Conservation (phyloP, 2,888 invertebrate genomes). For the Helleia helle region DNA sequence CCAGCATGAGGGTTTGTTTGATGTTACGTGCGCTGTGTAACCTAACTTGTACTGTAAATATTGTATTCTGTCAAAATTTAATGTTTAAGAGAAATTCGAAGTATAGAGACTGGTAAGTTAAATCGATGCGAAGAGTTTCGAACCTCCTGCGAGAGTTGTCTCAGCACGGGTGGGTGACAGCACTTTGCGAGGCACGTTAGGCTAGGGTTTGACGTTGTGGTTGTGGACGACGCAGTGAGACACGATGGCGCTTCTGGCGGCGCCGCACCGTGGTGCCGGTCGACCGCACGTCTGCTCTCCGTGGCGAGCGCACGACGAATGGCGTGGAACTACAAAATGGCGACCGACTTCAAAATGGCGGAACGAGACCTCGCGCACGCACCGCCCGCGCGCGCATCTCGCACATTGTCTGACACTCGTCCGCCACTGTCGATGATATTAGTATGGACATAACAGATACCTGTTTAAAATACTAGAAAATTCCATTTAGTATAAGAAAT, state of each 20-base stretch:
- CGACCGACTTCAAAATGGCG: conserved; percentile 17
- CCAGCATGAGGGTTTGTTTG: conserved; percentile 8
- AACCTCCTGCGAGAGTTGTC: conserved; percentile 11
- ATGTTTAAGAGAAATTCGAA: neutral
- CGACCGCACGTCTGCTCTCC: conserved; percentile 13
- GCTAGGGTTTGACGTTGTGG: conserved; percentile 30
- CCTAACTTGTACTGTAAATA: neutral
- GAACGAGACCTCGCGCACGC: conserved; percentile 15
- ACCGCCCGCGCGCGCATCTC: conserved; percentile 26
- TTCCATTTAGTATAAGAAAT: conserved; percentile 4
- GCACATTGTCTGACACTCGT: conserved; percentile 38
- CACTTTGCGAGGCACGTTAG: conserved; percentile 17
- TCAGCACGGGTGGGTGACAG: conserved; percentile 14
- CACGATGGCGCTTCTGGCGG: conserved; percentile 48
- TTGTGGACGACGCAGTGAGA: conserved; percentile 40
- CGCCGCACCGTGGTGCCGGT: conserved; percentile 43
- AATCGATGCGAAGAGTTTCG: too few species aligned
- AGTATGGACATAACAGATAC: neutral
- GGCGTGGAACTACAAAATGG: conserved; percentile 17
- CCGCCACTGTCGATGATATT: conserved; percentile 1
- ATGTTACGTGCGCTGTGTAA: neutral
- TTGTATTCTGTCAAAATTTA: neutral
- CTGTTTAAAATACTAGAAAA: neutral
- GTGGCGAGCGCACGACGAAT: conserved; percentile 15
- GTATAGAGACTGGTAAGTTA: neutral